These are phyloP conservation scores for Anas bernieri DNA, from an alignment of 2,797 vertebrate species.

Conservation along the genomic window DNA sequence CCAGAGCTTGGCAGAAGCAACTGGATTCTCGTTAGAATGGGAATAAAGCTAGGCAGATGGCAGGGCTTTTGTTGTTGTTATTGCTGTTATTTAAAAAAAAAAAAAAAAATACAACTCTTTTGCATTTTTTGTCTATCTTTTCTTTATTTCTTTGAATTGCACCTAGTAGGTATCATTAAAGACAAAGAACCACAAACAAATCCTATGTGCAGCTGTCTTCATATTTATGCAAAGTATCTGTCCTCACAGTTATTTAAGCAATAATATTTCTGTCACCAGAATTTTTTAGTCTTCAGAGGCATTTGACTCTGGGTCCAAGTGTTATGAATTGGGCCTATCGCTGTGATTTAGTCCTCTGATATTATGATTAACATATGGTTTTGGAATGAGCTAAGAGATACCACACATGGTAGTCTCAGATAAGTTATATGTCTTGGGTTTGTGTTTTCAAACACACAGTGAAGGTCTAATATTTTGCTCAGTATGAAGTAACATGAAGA, in stretches of 20 bases:
- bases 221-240: neutral
- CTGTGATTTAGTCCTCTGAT: neutral
- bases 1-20: neutral
- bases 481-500: neutral
- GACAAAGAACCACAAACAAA: neutral
- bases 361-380: neutral
- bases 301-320: neutral
- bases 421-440: neutral
- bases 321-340: neutral
- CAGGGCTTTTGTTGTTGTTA: neutral
- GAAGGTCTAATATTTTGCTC: conserved; percentile 31
- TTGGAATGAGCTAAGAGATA: conserved; percentile 1
- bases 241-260: neutral
- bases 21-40: neutral
- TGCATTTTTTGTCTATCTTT: neutral
- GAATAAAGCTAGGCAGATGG: neutral
- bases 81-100: no score
- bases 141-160: neutral
- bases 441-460: neutral
- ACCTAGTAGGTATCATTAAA: neutral
- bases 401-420: neutral
- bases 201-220: rapidly evolving
- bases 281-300: neutral
- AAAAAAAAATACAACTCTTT: neutral
- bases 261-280: conserved; percentile 10